These are phyloP conservation scores for Pristionchus exspectatus DNA, from an alignment of 2,888 invertebrate genomes.

Conservation along the genomic window DNA sequence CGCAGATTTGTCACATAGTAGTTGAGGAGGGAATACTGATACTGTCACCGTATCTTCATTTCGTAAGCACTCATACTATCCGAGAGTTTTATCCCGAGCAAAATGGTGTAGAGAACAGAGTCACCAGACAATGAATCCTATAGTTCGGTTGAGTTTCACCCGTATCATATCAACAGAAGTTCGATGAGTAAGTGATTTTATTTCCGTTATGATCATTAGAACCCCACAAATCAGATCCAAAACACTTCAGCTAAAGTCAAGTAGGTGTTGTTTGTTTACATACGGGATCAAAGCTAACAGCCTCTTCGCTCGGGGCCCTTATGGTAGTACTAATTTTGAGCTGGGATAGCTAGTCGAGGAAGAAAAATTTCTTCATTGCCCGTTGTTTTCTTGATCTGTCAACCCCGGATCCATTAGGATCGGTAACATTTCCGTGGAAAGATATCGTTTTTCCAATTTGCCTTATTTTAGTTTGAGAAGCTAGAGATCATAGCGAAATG, in stretches of 20 bases:
- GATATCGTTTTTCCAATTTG: too few relatives aligned
- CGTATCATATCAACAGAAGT: neutral
- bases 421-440: too few relatives aligned
- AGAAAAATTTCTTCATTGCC: too few relatives aligned
- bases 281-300: neutral
- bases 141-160: neutral
- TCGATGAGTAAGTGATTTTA: neutral
- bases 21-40: neutral
- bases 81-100: too few relatives aligned
- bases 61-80: too few relatives aligned
- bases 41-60: neutral
- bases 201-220: neutral
- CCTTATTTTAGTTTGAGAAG: too few relatives aligned
- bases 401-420: too few relatives aligned
- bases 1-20: neutral
- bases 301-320: neutral
- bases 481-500: too few relatives aligned
- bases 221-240: neutral
- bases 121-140: neutral
- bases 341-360: neutral
- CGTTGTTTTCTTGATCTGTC: too few relatives aligned
- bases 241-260: constrained; percentile 12
- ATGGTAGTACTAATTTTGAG: neutral
- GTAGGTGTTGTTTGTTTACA: constrained; percentile 5
- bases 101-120: too few relatives aligned